These are phyloP conservation scores for Etheostoma perlongum DNA, from an alignment of 2,797 vertebrate genomes.

Conservation along the genomic window DNA sequence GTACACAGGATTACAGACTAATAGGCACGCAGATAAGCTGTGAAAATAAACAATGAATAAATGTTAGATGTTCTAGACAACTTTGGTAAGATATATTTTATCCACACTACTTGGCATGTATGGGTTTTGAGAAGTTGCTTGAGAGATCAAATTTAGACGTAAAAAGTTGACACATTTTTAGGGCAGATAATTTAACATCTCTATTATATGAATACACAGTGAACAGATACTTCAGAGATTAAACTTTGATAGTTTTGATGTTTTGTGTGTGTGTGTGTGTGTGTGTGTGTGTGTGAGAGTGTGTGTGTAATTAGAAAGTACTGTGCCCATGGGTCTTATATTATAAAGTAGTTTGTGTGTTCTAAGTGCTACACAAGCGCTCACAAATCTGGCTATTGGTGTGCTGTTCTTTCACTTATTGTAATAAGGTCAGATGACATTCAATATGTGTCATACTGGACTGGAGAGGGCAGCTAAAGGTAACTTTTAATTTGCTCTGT, in stretches of 20 bases:
- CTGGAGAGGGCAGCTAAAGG: constrained; percentile 18
- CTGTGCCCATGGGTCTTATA: constrained; percentile 14
- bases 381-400: constrained; percentile 23
- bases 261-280: background rate
- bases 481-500: constrained; percentile 36
- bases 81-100: constrained; percentile 27
- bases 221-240: constrained; percentile 20
- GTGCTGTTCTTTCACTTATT: constrained; percentile 13
- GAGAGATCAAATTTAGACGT: constrained; percentile 7
- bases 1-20: constrained; percentile 13
- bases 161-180: constrained; percentile 22
- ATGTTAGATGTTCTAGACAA: constrained; percentile 17
- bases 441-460: constrained; percentile 22
- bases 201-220: constrained; percentile 1
- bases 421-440: constrained; percentile 39
- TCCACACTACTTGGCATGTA: constrained; percentile 12
- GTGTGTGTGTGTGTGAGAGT: constrained; percentile 3
- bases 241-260: constrained; percentile 8
- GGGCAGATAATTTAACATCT: constrained; percentile 22
- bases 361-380: constrained; percentile 30
- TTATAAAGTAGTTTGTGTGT: constrained; percentile 34
- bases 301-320: constrained; percentile 30
- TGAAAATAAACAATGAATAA: constrained; percentile 17
- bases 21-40: constrained; percentile 32
- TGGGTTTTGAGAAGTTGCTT: constrained; percentile 12